Percentiles rank a stretch among this genome's conserved stretches.
Conservation (phyloP, 2,888 invertebrate species). For the Cosmopolites sordidus region DNA sequence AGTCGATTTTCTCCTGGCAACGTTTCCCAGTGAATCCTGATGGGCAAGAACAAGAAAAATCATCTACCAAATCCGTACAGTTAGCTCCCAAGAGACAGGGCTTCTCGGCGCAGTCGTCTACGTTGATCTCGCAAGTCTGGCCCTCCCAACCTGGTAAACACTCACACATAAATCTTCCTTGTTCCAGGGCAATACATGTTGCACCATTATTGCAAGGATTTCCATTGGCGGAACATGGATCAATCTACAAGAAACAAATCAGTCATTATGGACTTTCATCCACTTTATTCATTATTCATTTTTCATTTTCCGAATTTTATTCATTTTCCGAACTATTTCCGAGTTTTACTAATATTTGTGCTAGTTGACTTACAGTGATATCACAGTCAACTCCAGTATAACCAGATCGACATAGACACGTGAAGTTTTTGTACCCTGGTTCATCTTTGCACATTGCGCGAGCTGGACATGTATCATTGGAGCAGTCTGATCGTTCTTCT, state of each 20-base stretch:
- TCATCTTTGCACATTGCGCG: conserved; percentile 96
- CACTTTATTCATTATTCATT: no score
- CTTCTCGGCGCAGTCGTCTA: conserved; percentile 87
- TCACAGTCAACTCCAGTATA: conserved; percentile 92
- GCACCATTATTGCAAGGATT: conserved; percentile 91
- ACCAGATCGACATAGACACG: conserved; percentile 90
- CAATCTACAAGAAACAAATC: conserved; percentile 59
- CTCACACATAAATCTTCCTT: conserved; percentile 90
- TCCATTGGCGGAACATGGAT: conserved; percentile 84
- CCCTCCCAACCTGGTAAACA: conserved; percentile 98
- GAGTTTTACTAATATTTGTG: no score
- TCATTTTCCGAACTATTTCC: no score
- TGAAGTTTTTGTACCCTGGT: conserved; percentile 82
- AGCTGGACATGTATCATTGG: conserved; percentile 87
- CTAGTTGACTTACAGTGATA: conserved; percentile 68
- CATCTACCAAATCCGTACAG: conserved; percentile 91
- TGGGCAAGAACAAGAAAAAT: conserved; percentile 91
- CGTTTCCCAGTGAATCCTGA: conserved; percentile 93
- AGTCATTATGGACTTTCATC: not conserved
- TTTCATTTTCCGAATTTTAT: no score
- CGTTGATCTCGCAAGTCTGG: conserved; percentile 88
- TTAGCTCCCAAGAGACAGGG: conserved; percentile 87
- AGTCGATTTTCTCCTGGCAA: conserved; percentile 91
- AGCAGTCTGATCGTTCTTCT: conserved; percentile 85
- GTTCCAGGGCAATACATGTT: conserved; percentile 81